Conservation (phyloP, 2,113 vertebrate species). For the Natator depressus region DNA sequence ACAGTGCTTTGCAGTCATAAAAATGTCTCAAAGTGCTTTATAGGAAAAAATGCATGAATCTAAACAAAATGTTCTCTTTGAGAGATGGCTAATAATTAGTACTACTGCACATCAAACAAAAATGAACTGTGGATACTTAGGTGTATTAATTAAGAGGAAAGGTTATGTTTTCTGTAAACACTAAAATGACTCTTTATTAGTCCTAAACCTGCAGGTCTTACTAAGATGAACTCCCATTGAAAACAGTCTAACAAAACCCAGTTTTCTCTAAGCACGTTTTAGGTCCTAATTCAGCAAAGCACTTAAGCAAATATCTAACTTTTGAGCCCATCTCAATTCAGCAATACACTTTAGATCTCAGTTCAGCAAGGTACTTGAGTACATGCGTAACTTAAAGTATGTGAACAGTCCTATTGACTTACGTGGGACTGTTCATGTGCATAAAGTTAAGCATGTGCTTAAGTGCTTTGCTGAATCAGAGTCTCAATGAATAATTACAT, state of each 20-base stretch:
- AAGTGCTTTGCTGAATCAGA: not conserved
- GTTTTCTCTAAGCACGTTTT: not conserved
- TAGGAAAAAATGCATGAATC: not conserved
- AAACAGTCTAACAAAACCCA: not conserved
- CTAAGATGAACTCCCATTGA: not conserved
- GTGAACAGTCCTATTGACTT: not conserved
- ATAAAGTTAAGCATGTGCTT: not conserved
- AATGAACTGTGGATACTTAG: not conserved
- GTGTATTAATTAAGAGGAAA: not conserved
- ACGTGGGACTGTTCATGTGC: not conserved
- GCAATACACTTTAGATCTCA: too few relatives aligned
- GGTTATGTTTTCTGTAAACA: not conserved
- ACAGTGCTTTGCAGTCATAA: not conserved
- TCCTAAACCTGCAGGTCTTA: not conserved
- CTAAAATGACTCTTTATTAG: not conserved
- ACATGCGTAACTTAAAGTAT: not conserved
- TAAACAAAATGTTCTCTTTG: not conserved
- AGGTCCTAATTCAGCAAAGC: not conserved
- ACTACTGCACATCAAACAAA: not conserved
- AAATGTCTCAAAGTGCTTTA: not conserved
- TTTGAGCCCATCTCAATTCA: not conserved
- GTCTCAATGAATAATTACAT: not conserved
- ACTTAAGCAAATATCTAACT: not conserved
- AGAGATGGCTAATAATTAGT: not conserved
- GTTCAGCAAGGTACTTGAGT: not conserved